Evolutionary conservation across 2,797 vertebrate genomes (phyloP), one percentile per base, ranked within the genome.

Genomic region (Poeciliopsis paucimaculata): DNA sequence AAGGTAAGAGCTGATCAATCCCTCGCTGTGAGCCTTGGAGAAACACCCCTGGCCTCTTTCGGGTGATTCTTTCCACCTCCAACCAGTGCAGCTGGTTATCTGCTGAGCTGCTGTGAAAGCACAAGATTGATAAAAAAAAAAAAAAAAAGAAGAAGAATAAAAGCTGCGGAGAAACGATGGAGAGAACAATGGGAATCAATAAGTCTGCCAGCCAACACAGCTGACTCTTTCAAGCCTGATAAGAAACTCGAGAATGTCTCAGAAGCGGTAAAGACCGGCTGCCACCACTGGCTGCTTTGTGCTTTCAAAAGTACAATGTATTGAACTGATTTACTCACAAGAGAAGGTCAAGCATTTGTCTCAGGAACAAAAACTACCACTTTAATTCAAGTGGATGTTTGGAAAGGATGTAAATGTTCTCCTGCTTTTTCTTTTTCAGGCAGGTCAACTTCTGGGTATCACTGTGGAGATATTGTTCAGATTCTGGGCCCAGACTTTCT

Each of bases 281-380:
- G 73, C 36, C 39, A 49, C 60, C 36, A 15, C 16, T 2, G 12
- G 28, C 57, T 28, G 66, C 18, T 5, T 23, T 53, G 16, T 6
- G 46, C 72, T 46, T 39, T 76, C 77, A 72, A 64, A 73, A 20
- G 34, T 76, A 75, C 46, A 45, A 46, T 68, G 47, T 77, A 81
- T 60, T 34, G 62, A 88, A 49, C 34, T 26, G 39, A 47, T 1
- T 39, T 47, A 41, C 68, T 82, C 73, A 60, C 53, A 71, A 20
- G 23, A 26, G 60, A 79, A 83, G 57, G 46, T 77, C 70, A 55
- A 0, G 1, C 55, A 36, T 79, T 23, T 6, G 4, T 49, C 43
- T 34, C 5, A 53, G 57, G 34, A 77, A 72, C 6, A 23, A 57
- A 66, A 68, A 71, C 10, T 28, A 60, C 6, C 34, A 43, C 8